phyloP scores from a whole-genome alignment of 1,140 invertebrate species.

The Helicorthomorpha holstii region DNA sequence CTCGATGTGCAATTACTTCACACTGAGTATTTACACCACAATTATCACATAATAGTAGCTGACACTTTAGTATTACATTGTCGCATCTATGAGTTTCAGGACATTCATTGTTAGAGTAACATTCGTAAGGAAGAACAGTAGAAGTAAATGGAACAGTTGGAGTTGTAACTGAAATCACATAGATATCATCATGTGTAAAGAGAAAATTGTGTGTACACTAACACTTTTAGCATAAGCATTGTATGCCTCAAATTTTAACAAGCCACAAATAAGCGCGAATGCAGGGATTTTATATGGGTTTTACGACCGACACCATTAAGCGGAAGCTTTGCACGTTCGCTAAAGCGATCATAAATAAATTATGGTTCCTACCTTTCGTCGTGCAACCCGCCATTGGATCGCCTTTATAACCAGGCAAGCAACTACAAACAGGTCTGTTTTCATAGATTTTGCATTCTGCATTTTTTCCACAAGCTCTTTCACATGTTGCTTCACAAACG shows the following conservation, averaged over 20 bases:
- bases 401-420: conserved; percentile 33
- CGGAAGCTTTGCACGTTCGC: not conserved
- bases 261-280: not conserved
- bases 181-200: not conserved
- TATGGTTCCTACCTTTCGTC: not conserved
- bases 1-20: conserved; percentile 42
- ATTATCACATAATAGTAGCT: conserved; percentile 63
- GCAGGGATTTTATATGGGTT: not conserved
- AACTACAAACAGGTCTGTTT: conserved; percentile 53
- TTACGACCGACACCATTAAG: too few relatives aligned
- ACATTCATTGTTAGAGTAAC: conserved; percentile 74
- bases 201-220: not conserved
- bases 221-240: not conserved
- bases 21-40: conserved; percentile 58
- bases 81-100: conserved; percentile 76
- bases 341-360: not conserved
- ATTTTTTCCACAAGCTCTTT: conserved; percentile 8
- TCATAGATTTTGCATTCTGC: conserved; percentile 5
- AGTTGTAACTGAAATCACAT: conserved; percentile 8
- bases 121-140: too few relatives aligned
- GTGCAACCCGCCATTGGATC: conserved; percentile 3
- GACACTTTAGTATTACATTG: conserved; percentile 66
- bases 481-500: not conserved
- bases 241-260: not conserved
- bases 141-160: too few relatives aligned